Conservation (phyloP, 2,888 invertebrate species). For the Mallateleia sp. region DNA sequence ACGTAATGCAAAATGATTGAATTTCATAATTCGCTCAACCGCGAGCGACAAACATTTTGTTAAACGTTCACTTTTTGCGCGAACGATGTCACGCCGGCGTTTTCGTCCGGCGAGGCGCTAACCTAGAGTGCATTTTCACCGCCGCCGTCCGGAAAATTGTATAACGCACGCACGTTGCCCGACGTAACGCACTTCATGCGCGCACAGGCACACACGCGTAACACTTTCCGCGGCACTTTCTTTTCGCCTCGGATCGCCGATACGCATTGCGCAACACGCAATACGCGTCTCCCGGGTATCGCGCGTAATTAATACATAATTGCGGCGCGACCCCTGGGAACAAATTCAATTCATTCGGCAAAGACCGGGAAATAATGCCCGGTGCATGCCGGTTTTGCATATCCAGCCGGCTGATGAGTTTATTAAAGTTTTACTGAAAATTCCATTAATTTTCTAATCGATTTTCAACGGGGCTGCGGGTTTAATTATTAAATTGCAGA, state of each 20-base stretch:
- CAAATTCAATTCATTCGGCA: background rate
- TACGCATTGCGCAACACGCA: slow-evolving; percentile 68
- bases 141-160: slow-evolving; percentile 67
- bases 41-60: slow-evolving; percentile 42
- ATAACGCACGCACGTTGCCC: slow-evolving; percentile 65
- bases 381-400: background rate
- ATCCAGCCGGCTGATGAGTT: background rate
- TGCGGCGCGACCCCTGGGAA: slow-evolving; percentile 40
- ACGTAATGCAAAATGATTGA: slow-evolving; percentile 38
- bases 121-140: slow-evolving; percentile 58
- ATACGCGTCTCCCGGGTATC: slow-evolving; percentile 50
- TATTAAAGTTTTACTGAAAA: background rate
- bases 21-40: slow-evolving; percentile 17
- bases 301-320: slow-evolving; percentile 74
- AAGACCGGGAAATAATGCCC: background rate
- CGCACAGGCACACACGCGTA: slow-evolving; percentile 73
- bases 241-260: slow-evolving; percentile 73
- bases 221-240: slow-evolving; percentile 84
- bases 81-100: slow-evolving; percentile 57
- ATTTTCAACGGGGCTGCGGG: no score
- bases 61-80: slow-evolving; percentile 57
- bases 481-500: no score
- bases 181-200: slow-evolving; percentile 64
- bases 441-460: no score
- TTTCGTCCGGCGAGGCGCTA: slow-evolving; percentile 38